Evolutionary conservation across 2,113 vertebrate genomes (phyloP), one percentile per base, ranked within the genome.

Genomic region (Sarotherodon lohbergeri): DNA sequence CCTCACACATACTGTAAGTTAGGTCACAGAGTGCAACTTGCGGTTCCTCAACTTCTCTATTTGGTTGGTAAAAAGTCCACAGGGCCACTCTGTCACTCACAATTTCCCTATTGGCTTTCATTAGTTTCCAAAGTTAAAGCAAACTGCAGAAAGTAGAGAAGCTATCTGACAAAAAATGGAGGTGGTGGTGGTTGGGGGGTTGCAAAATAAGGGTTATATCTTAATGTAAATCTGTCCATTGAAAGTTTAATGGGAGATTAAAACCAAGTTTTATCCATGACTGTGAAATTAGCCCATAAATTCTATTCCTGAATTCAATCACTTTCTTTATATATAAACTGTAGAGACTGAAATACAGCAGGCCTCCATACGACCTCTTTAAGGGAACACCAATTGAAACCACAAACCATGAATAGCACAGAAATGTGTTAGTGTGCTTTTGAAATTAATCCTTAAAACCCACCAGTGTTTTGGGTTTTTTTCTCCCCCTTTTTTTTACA

Each of bases 341-440:
- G 83, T 91, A 89, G 91, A 89, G 85, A 56, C 32, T 91, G 89
- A 89, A 89, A 88, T 89, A 24, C 59, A 88, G 86, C 93, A 95
- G 93, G 89, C 88, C 89, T 78, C 80, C 87, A 36, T 78, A 80
- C 71, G 17, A 86, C 83, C 93, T 90, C 84, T 93, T 92, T 63
- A 89, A 93, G 90, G 83, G 86, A 92, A 88, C 90, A 87, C 94
- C 92, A 92, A 57, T 90, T 24, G 11, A 91, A 94, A 93, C 95
- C 94, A 91, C 93, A 94, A 88, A 89, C 94, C 91, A 89, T 92
- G 87, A 93, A 94, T 89, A 86, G 93, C 9, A n/a, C 88, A 91
- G 86, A 93, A 93, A 95, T 86, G 95, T 95, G 95, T 95, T 80
- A 91, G 93, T 94, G 91, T 94, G 93, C 93, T 95, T 96, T 96